phyloP scores from a whole-genome alignment of 2,888 invertebrate species.

The Leptopilina drosophilae region DNA sequence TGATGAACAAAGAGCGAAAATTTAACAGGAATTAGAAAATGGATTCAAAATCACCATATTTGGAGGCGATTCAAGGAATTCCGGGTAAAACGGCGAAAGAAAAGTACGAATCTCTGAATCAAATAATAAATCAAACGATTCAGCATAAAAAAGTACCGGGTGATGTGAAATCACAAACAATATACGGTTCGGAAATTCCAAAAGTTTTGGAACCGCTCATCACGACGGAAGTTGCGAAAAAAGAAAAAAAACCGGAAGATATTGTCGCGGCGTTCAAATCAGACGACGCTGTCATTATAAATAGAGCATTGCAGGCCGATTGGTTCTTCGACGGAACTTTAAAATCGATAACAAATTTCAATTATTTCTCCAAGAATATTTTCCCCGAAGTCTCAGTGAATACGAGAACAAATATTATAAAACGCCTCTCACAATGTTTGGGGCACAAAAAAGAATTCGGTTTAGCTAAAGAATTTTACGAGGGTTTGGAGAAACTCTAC shows the following conservation, averaged over 20 bases:
- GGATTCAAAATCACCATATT: conserved; percentile 3
- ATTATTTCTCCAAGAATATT: conserved; percentile 64
- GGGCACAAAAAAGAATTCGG: conserved; percentile 48
- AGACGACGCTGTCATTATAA: conserved; percentile 63
- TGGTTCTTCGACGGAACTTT: conserved; percentile 68
- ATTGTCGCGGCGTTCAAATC: conserved; percentile 68
- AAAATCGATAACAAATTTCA: conserved; percentile 56
- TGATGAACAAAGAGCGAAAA: conserved; percentile 16
- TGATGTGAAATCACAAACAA: conserved; percentile 33
- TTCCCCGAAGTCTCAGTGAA: conserved; percentile 64
- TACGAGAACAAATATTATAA: conserved; percentile 65
- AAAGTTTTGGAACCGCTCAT: conserved; percentile 60
- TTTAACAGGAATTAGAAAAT: neutral
- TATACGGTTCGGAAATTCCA: conserved; percentile 50
- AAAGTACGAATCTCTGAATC: conserved; percentile 63
- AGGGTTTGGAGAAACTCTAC: conserved; percentile 54
- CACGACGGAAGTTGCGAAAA: conserved; percentile 61
- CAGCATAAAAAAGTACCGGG: conserved; percentile 33
- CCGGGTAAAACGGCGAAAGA: conserved; percentile 64
- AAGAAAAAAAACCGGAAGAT: conserved; percentile 54
- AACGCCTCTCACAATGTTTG: conserved; percentile 60
- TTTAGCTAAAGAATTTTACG: conserved; percentile 67
- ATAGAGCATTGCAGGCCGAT: conserved; percentile 63
- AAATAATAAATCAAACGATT: conserved; percentile 49
- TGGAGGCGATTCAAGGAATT: conserved; percentile 67